phyloP scores from a whole-genome alignment of 2,888 invertebrate species.

The Trissolcus brochymenae region DNA sequence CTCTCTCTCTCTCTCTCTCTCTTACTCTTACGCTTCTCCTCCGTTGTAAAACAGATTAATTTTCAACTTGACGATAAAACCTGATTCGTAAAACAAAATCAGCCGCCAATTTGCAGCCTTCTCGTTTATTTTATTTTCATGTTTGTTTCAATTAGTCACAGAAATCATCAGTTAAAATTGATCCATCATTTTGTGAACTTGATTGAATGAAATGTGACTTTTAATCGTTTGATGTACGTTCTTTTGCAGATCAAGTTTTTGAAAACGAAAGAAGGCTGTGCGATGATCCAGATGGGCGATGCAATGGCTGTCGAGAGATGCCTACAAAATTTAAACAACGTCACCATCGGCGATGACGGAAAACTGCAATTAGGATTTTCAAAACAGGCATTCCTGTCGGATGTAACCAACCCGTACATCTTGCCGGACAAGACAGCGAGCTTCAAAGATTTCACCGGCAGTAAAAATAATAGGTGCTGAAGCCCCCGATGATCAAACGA shows the following conservation, averaged over 20 bases:
- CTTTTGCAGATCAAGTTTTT: constrained; percentile 87
- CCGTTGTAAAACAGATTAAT: no score
- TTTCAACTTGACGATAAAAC: no score
- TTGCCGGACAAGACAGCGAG: constrained; percentile 97
- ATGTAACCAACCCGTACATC: constrained; percentile 96
- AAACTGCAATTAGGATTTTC: constrained; percentile 89
- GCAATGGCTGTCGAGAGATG: constrained; percentile 95
- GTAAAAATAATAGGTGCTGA: constrained; percentile 89
- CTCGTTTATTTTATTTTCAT: no score
- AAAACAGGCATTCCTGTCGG: constrained; percentile 95
- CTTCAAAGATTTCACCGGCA: constrained; percentile 97
- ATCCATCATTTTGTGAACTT: no score
- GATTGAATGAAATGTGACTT: no score
- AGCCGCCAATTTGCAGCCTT: no score
- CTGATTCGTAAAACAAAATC: no score
- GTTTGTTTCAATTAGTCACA: no score
- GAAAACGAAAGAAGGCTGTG: constrained; percentile 98
- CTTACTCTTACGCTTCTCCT: no score
- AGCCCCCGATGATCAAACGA: not conserved
- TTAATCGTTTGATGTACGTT: no score
- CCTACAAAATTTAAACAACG: constrained; percentile 95
- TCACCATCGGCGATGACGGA: constrained; percentile 86
- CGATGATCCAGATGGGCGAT: constrained; percentile 99
- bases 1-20: no score
- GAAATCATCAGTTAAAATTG: no score